Percentiles rank a stretch among this genome's conserved stretches.
Evolutionary conservation across 2,797 vertebrate species (phyloP).

Genomic region (Sebastes trivittatus): DNA sequence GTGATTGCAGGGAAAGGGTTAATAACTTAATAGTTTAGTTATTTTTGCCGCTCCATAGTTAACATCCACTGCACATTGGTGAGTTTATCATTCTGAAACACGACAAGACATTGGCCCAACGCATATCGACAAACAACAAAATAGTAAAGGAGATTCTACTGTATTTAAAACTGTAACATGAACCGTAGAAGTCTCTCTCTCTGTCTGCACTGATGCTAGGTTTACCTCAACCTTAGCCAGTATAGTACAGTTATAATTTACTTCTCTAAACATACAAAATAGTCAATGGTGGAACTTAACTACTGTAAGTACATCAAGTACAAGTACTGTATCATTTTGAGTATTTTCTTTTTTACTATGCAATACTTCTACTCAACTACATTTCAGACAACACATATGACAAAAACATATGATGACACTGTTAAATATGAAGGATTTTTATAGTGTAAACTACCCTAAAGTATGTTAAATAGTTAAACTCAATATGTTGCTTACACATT

Average conservation of each 20-base stretch:
- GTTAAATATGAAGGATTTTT: neutral
- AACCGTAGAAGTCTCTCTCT: neutral
- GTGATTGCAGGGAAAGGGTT: neutral
- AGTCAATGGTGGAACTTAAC: neutral
- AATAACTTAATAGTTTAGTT: neutral
- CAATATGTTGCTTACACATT: neutral
- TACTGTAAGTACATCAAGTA: neutral
- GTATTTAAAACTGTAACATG: neutral
- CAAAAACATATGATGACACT: neutral
- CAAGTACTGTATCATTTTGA: neutral
- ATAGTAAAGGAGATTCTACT: neutral
- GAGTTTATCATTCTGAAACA: neutral
- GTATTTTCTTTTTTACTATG: neutral
- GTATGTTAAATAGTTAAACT: neutral
- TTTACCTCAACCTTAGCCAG: neutral
- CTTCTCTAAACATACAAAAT: neutral
- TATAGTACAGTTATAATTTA: neutral
- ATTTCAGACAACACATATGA: neutral
- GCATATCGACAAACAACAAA: neutral
- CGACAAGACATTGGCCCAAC: neutral
- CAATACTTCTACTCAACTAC: neutral
- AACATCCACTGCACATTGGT: no score
- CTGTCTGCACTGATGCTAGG: neutral
- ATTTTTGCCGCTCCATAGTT: neutral
- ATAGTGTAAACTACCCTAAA: neutral